These are phyloP conservation scores for Cataglyphis altisquamis DNA, from an alignment of 2,888 invertebrate genomes.

Conservation along the genomic window DNA sequence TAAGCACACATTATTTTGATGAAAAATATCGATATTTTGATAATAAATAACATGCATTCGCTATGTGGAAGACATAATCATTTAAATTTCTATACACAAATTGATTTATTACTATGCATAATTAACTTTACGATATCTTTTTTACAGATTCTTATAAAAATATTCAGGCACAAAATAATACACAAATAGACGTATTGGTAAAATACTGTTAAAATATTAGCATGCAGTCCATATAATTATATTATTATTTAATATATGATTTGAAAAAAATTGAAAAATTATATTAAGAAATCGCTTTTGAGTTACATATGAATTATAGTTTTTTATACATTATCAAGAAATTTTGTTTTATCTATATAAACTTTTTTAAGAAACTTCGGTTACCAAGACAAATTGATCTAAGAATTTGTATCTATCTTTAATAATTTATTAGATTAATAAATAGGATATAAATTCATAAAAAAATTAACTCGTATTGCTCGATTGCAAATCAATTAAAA, in stretches of 20 bases:
- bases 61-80: not conserved
- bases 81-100: not conserved
- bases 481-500: not conserved
- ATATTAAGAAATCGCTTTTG: not conserved
- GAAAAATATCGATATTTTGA: not conserved
- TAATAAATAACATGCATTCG: not conserved
- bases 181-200: not conserved
- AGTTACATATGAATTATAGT: not conserved
- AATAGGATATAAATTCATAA: not conserved
- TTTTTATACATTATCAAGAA: not conserved
- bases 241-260: not conserved
- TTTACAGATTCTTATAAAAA: not conserved
- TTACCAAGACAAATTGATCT: not conserved
- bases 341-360: not conserved
- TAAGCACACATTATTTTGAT: not conserved
- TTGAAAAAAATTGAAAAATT: slow-evolving; percentile 7
- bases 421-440: not conserved
- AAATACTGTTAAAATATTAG: not conserved
- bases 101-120: not conserved
- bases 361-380: not conserved
- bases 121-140: not conserved
- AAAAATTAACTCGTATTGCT: not conserved
- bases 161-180: not conserved
- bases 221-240: too few species aligned
- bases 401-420: not conserved